A percentile compares a stretch with the other conserved stretches of the same genome.
phyloP scores from a whole-genome alignment of 1,140 invertebrate genomes.

The Aphidius gifuensis region DNA sequence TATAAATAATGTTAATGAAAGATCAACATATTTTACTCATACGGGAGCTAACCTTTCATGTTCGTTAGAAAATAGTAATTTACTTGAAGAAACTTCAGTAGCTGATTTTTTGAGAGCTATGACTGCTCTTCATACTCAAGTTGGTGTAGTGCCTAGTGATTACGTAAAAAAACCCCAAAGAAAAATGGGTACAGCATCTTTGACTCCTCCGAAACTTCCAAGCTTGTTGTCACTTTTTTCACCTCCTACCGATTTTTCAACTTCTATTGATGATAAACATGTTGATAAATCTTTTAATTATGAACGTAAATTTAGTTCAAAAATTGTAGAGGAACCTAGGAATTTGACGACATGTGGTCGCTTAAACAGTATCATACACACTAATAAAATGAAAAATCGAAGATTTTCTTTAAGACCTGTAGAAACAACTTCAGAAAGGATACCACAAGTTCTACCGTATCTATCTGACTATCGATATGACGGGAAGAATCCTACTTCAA shows the following conservation, averaged over 20 bases:
- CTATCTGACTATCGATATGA: too few relatives aligned
- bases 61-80: conserved; percentile 51
- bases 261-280: conserved; percentile 39
- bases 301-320: conserved; percentile 40
- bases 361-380: conserved; percentile 31
- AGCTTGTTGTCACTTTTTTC: conserved; percentile 51
- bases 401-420: conserved; percentile 55
- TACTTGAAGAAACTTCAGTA: conserved; percentile 73
- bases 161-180: conserved; percentile 45
- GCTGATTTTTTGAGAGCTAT: conserved; percentile 71
- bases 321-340: conserved; percentile 33
- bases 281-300: conserved; percentile 30
- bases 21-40: conserved; percentile 40
- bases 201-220: conserved; percentile 52
- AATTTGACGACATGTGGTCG: conserved; percentile 32
- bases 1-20: conserved; percentile 9
- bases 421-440: conserved; percentile 12
- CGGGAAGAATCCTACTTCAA: too few relatives aligned
- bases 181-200: conserved; percentile 58
- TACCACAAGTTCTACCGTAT: too few relatives aligned
- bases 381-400: conserved; percentile 30
- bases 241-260: conserved; percentile 30
- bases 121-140: conserved; percentile 59
- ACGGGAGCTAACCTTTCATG: conserved; percentile 34
- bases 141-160: conserved; percentile 38